A percentile compares a stretch with the other conserved stretches of the same genome.
Conservation (phyloP, 2,888 invertebrate genomes). For the Apomyelois bistriatella region DNA sequence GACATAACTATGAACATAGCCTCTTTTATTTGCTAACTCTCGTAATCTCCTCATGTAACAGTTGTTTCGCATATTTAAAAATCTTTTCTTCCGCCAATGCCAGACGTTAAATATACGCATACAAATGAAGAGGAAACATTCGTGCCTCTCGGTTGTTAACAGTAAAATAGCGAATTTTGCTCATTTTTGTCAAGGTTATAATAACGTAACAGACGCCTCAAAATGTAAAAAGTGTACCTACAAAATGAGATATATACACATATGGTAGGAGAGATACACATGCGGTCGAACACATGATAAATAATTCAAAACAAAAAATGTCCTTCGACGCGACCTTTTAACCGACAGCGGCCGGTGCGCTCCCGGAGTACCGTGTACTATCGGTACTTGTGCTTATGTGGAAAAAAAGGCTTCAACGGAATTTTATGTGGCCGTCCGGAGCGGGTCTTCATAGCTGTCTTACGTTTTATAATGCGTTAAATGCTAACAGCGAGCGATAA, state of each 20-base stretch:
- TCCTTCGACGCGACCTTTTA: constrained; percentile 70
- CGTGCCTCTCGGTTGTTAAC: constrained; percentile 22
- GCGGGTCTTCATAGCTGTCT: constrained; percentile 73
- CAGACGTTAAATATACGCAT: neutral
- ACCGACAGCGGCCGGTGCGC: constrained; percentile 44
- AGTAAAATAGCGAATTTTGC: constrained; percentile 16
- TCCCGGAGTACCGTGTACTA: constrained; percentile 57
- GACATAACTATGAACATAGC: constrained; percentile 28
- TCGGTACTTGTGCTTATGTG: constrained; percentile 58
- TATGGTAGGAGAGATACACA: constrained; percentile 29
- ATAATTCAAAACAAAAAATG: constrained; percentile 59
- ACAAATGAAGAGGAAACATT: constrained; percentile 17
- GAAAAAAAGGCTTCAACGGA: constrained; percentile 75
- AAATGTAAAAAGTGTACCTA: neutral
- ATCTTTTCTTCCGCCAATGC: constrained; percentile 32
- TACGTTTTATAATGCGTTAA: constrained; percentile 70
- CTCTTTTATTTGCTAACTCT: constrained; percentile 35
- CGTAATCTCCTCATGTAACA: constrained; percentile 32
- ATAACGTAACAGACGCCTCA: neutral
- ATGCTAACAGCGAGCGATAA: constrained; percentile 77
- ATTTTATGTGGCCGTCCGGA: constrained; percentile 64
- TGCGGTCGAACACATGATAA: constrained; percentile 41
- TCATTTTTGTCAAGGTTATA: constrained; percentile 8
- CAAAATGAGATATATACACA: neutral
- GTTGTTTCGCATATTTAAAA: constrained; percentile 34